Percentiles rank a stretch among this genome's conserved stretches.
Evolutionary conservation across 1,140 invertebrate genomes (phyloP).

Genomic region (Bombus soroeensis): DNA sequence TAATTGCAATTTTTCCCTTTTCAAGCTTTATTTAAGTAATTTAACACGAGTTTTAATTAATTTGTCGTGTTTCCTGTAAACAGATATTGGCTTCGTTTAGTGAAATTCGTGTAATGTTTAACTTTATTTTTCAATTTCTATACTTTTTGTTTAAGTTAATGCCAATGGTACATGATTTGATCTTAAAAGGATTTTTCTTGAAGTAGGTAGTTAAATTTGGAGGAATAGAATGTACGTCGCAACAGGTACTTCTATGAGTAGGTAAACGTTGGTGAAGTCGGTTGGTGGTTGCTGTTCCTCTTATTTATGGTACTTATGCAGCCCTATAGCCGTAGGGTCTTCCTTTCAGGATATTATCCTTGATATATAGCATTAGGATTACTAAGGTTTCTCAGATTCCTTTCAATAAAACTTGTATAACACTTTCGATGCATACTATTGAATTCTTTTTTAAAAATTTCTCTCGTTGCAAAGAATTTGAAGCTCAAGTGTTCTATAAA

Average conservation of each 20-base stretch:
- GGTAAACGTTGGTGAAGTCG: not conserved
- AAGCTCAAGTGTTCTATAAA: not conserved
- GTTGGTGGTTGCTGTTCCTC: not conserved
- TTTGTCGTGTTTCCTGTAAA: too few species aligned
- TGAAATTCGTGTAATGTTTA: too few species aligned
- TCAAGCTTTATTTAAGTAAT: too few species aligned
- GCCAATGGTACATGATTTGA: not conserved
- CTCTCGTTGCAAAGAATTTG: not conserved
- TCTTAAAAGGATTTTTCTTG: not conserved
- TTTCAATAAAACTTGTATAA: not conserved
- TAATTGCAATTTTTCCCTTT: too few species aligned
- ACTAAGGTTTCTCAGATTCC: not conserved
- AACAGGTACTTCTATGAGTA: conserved; percentile 6
- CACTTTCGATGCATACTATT: not conserved
- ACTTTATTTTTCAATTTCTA: not conserved
- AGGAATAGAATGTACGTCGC: not conserved
- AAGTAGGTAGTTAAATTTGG: not conserved
- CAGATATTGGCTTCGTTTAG: too few species aligned
- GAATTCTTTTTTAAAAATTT: not conserved
- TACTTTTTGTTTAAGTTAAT: not conserved
- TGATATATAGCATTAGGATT: not conserved
- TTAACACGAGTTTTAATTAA: too few species aligned
- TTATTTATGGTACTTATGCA: conserved; percentile 1
- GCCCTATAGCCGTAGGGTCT: not conserved
- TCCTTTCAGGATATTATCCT: not conserved